Evolutionary conservation across 2,113 vertebrate genomes (phyloP).

Genomic region (Chlorocebus sabaeus): DNA sequence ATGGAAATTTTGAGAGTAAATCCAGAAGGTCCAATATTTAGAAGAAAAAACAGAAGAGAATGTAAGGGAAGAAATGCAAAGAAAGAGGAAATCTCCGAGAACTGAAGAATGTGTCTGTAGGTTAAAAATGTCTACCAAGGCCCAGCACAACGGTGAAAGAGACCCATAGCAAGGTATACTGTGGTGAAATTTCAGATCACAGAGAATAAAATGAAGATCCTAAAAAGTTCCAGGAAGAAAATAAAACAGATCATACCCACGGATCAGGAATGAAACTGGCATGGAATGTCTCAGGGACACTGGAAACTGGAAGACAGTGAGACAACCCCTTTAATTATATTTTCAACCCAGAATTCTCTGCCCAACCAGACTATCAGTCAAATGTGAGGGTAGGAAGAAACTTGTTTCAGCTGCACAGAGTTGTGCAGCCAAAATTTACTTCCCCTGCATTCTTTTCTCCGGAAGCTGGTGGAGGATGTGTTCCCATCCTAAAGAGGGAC

Average conservation of each 20-base stretch:
- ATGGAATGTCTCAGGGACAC: background rate
- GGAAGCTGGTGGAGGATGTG: background rate
- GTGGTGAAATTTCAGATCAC: background rate
- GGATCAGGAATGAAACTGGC: background rate
- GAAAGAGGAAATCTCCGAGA: background rate
- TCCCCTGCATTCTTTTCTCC: background rate
- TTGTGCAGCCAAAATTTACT: background rate
- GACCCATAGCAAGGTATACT: background rate
- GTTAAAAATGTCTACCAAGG: background rate
- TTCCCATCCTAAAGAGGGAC: background rate
- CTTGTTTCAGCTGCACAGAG: background rate
- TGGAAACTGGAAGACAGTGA: background rate
- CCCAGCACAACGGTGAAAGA: background rate
- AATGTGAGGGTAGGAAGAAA: background rate
- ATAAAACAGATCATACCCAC: background rate
- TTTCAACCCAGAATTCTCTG: background rate
- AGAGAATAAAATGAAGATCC: background rate
- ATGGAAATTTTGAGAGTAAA: background rate
- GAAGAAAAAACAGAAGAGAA: background rate
- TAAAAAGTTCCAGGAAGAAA: background rate
- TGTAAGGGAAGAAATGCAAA: background rate
- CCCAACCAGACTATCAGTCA: background rate
- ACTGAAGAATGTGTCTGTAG: background rate
- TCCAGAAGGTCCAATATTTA: background rate
- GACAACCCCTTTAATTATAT: background rate